Evolutionary conservation across 2,888 invertebrate genomes (phyloP).

Genomic region (Amphipyra berbera): DNA sequence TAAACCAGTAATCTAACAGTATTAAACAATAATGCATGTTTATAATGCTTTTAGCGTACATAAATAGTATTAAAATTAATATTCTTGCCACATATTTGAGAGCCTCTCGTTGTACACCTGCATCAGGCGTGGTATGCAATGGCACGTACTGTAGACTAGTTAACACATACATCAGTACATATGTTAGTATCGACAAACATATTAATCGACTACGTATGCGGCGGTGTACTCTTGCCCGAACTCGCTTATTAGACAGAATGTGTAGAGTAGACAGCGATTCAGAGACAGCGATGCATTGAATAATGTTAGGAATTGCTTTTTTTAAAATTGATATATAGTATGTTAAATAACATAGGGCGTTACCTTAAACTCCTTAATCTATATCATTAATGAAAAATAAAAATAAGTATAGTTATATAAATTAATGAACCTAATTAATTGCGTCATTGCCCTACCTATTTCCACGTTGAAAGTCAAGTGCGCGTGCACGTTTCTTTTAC

Average conservation of each 20-base stretch:
- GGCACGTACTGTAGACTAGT: slow-evolving; percentile 72
- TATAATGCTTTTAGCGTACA: slow-evolving; percentile 55
- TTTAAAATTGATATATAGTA: no score
- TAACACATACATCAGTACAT: slow-evolving; percentile 80
- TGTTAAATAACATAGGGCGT: no score
- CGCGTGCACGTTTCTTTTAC: no score
- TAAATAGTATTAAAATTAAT: slow-evolving; percentile 50
- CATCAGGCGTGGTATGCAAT: slow-evolving; percentile 61
- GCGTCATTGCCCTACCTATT: no score
- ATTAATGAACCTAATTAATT: no score
- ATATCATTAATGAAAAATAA: no score
- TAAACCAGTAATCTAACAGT: slow-evolving; percentile 35
- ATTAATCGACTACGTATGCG: slow-evolving; percentile 63
- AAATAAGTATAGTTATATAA: no score
- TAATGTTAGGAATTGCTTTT: not conserved
- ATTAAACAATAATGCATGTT: slow-evolving; percentile 44
- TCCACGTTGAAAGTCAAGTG: no score
- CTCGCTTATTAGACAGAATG: slow-evolving; percentile 40
- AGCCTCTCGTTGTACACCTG: slow-evolving; percentile 70
- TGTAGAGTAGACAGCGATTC: slow-evolving; percentile 43
- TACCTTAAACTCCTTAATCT: no score
- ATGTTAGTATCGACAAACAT: slow-evolving; percentile 78
- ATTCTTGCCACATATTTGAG: slow-evolving; percentile 59
- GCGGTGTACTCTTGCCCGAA: slow-evolving; percentile 51
- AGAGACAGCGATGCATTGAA: slow-evolving; percentile 29